phyloP scores from a whole-genome alignment of 1,140 invertebrate species.

The Maconellicoccus hirsutus region DNA sequence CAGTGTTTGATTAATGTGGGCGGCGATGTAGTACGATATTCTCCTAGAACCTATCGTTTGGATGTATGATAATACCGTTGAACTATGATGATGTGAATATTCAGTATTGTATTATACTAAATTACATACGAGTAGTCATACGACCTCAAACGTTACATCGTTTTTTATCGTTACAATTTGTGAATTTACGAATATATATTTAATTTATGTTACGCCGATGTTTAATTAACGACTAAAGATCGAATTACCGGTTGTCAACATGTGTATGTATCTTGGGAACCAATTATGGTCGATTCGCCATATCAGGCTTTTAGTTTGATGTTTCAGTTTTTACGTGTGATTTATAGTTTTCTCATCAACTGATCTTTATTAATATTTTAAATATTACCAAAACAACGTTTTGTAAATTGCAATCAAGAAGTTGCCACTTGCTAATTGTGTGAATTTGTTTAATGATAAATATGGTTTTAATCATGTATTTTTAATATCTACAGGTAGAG shows the following conservation, averaged over 20 bases:
- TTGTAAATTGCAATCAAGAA: too few relatives aligned
- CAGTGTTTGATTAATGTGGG: conserved; percentile 91
- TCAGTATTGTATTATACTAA: background rate
- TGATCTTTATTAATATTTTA: too few relatives aligned
- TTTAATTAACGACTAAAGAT: background rate
- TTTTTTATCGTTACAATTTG: background rate
- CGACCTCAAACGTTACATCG: background rate
- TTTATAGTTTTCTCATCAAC: too few relatives aligned
- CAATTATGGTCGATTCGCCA: background rate
- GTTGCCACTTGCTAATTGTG: too few relatives aligned
- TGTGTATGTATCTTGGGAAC: background rate
- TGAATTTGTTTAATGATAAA: background rate
- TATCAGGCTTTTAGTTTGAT: too few relatives aligned
- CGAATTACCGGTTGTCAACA: background rate
- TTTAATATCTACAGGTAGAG: conserved; percentile 9
- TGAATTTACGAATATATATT: background rate
- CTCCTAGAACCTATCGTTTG: background rate
- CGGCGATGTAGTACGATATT: conserved; percentile 65
- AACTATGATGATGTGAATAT: background rate
- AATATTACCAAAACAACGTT: too few relatives aligned
- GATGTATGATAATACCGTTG: background rate
- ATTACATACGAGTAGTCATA: background rate
- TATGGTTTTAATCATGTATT: background rate
- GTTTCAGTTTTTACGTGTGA: too few relatives aligned
- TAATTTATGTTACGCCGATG: background rate